Conservation (phyloP, 1,140 invertebrate genomes). For the Drosophila sturtevanti region DNA sequence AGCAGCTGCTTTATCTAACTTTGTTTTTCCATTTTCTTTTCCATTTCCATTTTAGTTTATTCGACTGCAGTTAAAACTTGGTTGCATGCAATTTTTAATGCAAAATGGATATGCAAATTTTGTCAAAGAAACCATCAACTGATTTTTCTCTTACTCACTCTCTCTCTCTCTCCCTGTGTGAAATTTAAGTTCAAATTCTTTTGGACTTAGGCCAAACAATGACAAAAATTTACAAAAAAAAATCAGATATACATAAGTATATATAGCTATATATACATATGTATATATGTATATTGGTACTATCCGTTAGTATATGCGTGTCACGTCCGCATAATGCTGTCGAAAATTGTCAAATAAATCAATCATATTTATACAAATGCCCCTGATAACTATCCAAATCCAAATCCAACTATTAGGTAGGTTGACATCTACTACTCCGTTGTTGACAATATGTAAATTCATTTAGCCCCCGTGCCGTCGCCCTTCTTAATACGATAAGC, state of each 20-base stretch:
- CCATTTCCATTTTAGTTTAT: constrained; percentile 40
- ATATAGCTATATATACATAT: too few relatives aligned
- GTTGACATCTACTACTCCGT: constrained; percentile 14
- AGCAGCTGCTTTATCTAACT: constrained; percentile 35
- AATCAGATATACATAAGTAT: background rate
- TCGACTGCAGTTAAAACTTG: constrained; percentile 68
- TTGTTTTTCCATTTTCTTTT: constrained; percentile 15
- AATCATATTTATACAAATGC: constrained; percentile 81
- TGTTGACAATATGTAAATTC: constrained; percentile 7
- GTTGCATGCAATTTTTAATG: constrained; percentile 45
- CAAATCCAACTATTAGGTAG: constrained; percentile 43
- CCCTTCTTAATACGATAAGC: constrained; percentile 45
- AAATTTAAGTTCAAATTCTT: background rate
- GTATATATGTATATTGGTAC: background rate
- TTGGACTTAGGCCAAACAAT: background rate
- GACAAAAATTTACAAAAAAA: background rate
- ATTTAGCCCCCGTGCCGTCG: constrained; percentile 11
- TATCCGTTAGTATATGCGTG: constrained; percentile 46
- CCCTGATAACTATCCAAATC: constrained; percentile 55
- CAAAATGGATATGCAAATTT: constrained; percentile 63
- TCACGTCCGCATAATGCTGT: constrained; percentile 75
- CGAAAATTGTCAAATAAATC: constrained; percentile 82
- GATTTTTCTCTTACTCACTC: background rate
- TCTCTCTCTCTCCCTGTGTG: too few relatives aligned
- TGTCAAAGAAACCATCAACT: constrained; percentile 10